A percentile compares a stretch with the other conserved stretches of the same genome.
These are phyloP conservation scores for Clarias fuscus DNA, from an alignment of 2,797 vertebrate genomes.

Conservation along the genomic window DNA sequence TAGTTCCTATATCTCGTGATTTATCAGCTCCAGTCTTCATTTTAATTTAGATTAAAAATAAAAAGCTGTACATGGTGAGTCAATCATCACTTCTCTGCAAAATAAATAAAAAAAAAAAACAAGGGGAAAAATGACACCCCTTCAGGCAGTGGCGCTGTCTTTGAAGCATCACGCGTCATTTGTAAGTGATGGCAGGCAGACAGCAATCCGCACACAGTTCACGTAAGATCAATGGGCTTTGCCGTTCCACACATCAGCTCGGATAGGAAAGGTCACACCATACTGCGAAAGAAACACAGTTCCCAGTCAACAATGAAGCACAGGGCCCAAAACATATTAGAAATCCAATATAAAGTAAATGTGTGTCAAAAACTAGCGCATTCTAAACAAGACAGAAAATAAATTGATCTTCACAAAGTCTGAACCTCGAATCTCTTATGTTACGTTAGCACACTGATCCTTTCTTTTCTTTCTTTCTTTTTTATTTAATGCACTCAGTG, in stretches of 20 bases:
- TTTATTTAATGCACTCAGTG: neutral
- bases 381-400: conserved; percentile 22
- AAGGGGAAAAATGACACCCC: conserved; percentile 18
- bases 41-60: conserved; percentile 31
- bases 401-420: conserved; percentile 29
- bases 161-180: conserved; percentile 60
- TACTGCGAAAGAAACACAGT: conserved; percentile 30
- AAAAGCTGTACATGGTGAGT: conserved; percentile 32
- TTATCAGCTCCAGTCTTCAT: conserved; percentile 33
- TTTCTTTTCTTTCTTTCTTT: neutral
- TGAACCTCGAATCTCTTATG: conserved; percentile 2
- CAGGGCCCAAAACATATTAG: conserved; percentile 10
- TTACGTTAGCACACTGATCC: conserved; percentile 4
- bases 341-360: conserved; percentile 38
- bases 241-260: conserved; percentile 38
- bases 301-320: neutral
- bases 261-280: conserved; percentile 56
- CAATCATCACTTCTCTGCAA: conserved; percentile 26
- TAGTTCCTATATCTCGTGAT: conserved; percentile 34
- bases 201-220: conserved; percentile 40
- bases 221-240: conserved; percentile 54
- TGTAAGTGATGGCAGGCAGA: conserved; percentile 55
- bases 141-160: conserved; percentile 48
- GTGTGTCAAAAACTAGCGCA: conserved; percentile 35
- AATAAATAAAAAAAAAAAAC: neutral